Evolutionary conservation across 2,797 vertebrate species (phyloP), one percentile per base, ranked within the genome.

Genomic region (Oreonectes daqikongensis): DNA sequence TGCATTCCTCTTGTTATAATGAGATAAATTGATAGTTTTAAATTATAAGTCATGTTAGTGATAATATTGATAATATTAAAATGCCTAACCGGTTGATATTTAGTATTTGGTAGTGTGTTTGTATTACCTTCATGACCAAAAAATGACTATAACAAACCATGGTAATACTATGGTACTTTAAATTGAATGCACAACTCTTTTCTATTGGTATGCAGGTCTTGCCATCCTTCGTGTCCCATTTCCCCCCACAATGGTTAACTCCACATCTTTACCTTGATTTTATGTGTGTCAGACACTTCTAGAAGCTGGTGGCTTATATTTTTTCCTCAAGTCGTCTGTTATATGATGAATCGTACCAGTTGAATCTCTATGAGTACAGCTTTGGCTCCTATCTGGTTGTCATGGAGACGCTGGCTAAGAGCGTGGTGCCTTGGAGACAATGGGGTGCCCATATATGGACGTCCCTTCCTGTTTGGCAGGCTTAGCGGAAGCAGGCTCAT

Each of bases 361-460:
- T 82, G 78, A 75, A 80, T 55, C 75, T 60, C 53, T 65, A 59
- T 42, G 60, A 59, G 76, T 26, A 52, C 72, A 71, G 78, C 76
- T 79, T 79, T 79, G 82, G 72, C 78, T 68, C 60, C 81, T 44
- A 85, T 85, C 81, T 72, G 86, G 92, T 93, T 90, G 82, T 90
- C 87, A 89, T 91, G 86, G 92, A 84, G 88, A 93, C 87, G 28
- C 80, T 64, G 86, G 86, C 86, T 86, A 69, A 85, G 83, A 82
- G 84, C 86, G 87, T 80, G 81, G 66, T 87, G 84, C 79, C 84
- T 87, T 82, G 79, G 86, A 91, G 85, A 90, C 90, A 90, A 89
- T 88, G 80, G 83, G 74, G 74, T 82, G 63, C 77, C 92, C 92
- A 90, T 91, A 92, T 93, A 90, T 88, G 92, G 92, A 79, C 63